phyloP scores from a whole-genome alignment of 2,113 vertebrate species.

The Aspiorhynchus laticeps region DNA sequence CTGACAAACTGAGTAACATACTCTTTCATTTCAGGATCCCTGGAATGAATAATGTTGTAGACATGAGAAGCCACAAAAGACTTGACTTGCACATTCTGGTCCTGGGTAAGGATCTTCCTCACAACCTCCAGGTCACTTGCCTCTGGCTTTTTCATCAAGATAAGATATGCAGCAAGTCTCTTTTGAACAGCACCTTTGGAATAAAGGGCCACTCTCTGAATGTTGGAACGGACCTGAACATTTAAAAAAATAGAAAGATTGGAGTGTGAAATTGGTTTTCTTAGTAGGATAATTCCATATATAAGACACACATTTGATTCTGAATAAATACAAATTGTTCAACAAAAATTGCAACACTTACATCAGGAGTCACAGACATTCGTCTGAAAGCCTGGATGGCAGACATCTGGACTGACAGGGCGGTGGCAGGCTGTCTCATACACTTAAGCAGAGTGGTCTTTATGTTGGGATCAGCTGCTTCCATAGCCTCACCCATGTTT shows the following conservation, averaged over 20 bases:
- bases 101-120: constrained; percentile 66
- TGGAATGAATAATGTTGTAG: constrained; percentile 80
- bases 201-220: constrained; percentile 67
- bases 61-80: constrained; percentile 88
- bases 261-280: background rate
- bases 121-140: constrained; percentile 71
- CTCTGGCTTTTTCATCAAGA: constrained; percentile 82
- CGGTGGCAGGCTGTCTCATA: constrained; percentile 70
- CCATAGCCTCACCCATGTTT: constrained; percentile 85
- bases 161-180: constrained; percentile 85
- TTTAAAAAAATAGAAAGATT: background rate
- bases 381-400: constrained; percentile 88
- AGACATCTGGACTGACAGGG: constrained; percentile 83
- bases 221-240: constrained; percentile 80
- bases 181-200: constrained; percentile 72
- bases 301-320: background rate
- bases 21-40: constrained; percentile 70
- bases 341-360: constrained; percentile 59
- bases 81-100: constrained; percentile 82
- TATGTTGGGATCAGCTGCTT: constrained; percentile 84
- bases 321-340: background rate
- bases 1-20: background rate
- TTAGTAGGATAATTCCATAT: background rate
- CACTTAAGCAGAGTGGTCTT: constrained; percentile 79
- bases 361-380: constrained; percentile 83